These are phyloP conservation scores for Cydia fagiglandana DNA, from an alignment of 1,140 invertebrate genomes.

Conservation along the genomic window DNA sequence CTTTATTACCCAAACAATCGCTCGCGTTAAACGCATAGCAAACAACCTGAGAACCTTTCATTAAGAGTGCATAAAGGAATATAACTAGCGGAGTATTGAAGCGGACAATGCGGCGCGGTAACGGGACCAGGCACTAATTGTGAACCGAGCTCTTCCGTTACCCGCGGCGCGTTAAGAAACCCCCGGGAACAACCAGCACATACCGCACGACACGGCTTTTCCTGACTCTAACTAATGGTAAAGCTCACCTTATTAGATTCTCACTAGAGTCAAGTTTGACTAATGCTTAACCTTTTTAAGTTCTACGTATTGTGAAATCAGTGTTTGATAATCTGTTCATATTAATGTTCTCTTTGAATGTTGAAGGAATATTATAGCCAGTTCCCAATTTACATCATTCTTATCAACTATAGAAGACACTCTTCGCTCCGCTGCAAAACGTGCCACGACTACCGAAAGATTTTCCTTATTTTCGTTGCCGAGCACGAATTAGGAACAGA, in stretches of 20 bases:
- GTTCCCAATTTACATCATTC: constrained; percentile 32
- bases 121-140: constrained; percentile 74
- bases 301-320: neutral
- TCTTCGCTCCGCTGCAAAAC: constrained; percentile 41
- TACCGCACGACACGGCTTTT: constrained; percentile 14
- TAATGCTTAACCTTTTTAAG: neutral
- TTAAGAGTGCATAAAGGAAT: constrained; percentile 66
- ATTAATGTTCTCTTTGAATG: neutral
- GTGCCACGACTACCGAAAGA: constrained; percentile 52
- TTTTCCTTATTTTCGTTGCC: constrained; percentile 48
- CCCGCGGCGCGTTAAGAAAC: constrained; percentile 13
- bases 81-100: constrained; percentile 62
- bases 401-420: constrained; percentile 40
- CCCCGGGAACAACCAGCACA: constrained; percentile 16
- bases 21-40: constrained; percentile 49
- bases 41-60: constrained; percentile 62
- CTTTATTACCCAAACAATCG: constrained; percentile 47
- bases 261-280: neutral
- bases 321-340: neutral
- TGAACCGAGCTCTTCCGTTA: constrained; percentile 59
- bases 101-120: constrained; percentile 69
- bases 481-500: constrained; percentile 56
- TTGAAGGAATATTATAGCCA: constrained; percentile 31
- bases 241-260: constrained; percentile 8
- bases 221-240: neutral